Evolutionary conservation across 2,113 vertebrate genomes (phyloP).

Genomic region (Sialia sialis): DNA sequence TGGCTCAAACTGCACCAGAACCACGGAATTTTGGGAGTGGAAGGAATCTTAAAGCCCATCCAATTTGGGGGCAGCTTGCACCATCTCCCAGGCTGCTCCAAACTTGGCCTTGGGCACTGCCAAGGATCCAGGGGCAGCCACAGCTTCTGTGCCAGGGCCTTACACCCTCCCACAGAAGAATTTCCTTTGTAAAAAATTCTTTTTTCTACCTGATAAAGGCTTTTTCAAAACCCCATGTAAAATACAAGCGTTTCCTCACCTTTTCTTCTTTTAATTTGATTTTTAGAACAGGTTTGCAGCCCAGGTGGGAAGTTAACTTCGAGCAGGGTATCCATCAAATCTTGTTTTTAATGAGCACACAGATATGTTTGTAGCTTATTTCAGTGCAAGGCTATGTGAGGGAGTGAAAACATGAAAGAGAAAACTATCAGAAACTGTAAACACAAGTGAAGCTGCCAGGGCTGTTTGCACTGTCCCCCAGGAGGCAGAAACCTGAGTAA

Average conservation of each 20-base stretch:
- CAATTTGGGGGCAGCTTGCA: accelerated
- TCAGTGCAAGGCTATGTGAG: background rate
- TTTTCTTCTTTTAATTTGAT: background rate
- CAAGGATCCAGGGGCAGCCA: background rate
- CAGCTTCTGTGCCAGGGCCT: background rate
- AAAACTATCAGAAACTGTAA: constrained; percentile 27
- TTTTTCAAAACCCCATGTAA: background rate
- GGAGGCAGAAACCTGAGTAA: constrained; percentile 28
- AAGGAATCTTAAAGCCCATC: background rate
- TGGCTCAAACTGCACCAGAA: background rate
- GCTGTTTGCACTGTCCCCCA: constrained; percentile 25
- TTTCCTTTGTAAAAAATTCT: background rate
- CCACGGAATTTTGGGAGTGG: accelerated
- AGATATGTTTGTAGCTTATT: background rate
- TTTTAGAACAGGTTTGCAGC: background rate
- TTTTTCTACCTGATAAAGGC: background rate
- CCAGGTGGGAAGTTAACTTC: background rate
- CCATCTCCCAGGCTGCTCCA: accelerated
- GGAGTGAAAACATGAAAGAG: constrained; percentile 35
- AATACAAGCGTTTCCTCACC: background rate
- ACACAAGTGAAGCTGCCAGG: constrained; percentile 3
- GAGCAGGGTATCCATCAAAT: background rate
- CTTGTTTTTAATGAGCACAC: background rate
- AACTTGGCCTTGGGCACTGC: accelerated
- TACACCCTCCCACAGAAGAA: accelerated